These are phyloP conservation scores for Amphiprion clarkii DNA, from an alignment of 2,797 vertebrate species.

Conservation along the genomic window DNA sequence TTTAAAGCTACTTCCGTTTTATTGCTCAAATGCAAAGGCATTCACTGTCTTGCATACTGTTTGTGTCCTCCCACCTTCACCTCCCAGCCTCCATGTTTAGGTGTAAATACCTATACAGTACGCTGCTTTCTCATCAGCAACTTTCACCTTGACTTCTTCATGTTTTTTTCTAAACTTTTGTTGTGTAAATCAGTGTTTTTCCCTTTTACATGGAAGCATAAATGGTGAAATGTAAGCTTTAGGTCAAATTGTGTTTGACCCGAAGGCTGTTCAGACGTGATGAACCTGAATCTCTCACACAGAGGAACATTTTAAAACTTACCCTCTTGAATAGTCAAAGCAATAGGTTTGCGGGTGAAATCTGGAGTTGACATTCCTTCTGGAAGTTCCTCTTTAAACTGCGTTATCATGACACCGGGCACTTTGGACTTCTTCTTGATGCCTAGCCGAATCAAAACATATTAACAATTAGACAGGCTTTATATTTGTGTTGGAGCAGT, in stretches of 20 bases:
- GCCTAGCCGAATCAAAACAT: constrained; percentile 64
- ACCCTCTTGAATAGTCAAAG: constrained; percentile 92
- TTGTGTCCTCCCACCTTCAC: too few relatives aligned
- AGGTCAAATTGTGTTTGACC: not conserved
- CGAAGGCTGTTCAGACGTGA: not conserved
- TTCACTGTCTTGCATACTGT: not conserved
- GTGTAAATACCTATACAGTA: too few relatives aligned
- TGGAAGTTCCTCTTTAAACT: constrained; percentile 89
- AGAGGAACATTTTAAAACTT: constrained; percentile 22
- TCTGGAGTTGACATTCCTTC: constrained; percentile 88
- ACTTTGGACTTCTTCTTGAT: constrained; percentile 88
- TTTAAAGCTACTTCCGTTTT: not conserved
- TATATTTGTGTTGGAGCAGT: not conserved
- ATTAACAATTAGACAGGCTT: constrained; percentile 21
- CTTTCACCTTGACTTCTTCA: not conserved
- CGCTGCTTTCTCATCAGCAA: not conserved
- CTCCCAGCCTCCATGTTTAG: too few relatives aligned
- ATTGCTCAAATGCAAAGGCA: not conserved
- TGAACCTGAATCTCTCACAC: not conserved
- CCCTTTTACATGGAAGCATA: not conserved
- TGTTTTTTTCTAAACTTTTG: not conserved
- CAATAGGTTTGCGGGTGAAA: constrained; percentile 91
- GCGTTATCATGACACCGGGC: constrained; percentile 90
- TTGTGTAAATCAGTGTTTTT: not conserved
- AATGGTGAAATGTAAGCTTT: not conserved